Conservation (phyloP, 2,888 invertebrate species). For the Tenthredo livida region DNA sequence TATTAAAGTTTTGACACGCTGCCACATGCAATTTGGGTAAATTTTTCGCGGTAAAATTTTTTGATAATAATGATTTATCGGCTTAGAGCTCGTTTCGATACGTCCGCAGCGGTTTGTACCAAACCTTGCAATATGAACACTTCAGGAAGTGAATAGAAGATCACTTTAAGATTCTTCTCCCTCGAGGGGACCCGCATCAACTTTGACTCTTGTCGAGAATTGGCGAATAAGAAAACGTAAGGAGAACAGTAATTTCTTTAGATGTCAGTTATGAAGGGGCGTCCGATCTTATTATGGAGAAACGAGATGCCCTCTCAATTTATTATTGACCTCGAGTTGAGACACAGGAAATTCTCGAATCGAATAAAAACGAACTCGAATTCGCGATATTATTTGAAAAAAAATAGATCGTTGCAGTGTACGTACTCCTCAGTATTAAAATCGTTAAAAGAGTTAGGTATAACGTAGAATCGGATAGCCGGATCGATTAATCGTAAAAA, state of each 20-base stretch:
- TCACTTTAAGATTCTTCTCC: constrained; percentile 17
- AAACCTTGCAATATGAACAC: background rate
- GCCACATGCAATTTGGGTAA: background rate
- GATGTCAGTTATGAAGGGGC: constrained; percentile 14
- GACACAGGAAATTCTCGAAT: background rate
- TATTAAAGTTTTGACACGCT: background rate
- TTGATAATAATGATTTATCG: constrained; percentile 12
- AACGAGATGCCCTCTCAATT: background rate
- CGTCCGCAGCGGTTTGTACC: background rate
- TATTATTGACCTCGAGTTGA: background rate
- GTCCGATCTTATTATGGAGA: background rate
- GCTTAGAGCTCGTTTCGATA: background rate
- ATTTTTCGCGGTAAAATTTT: background rate
- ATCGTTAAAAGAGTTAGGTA: background rate
- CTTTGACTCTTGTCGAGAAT: constrained; percentile 22
- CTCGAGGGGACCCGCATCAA: constrained; percentile 36
- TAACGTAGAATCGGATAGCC: background rate
- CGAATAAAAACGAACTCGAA: background rate
- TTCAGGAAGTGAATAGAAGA: constrained; percentile 2
- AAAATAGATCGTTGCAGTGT: background rate
- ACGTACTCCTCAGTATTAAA: background rate
- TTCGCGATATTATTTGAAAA: background rate
- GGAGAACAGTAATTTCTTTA: constrained; percentile 1
- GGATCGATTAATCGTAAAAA: background rate
- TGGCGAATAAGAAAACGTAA: background rate